Conservation (phyloP, 2,113 vertebrate species). For the Narcine bancroftii region DNA sequence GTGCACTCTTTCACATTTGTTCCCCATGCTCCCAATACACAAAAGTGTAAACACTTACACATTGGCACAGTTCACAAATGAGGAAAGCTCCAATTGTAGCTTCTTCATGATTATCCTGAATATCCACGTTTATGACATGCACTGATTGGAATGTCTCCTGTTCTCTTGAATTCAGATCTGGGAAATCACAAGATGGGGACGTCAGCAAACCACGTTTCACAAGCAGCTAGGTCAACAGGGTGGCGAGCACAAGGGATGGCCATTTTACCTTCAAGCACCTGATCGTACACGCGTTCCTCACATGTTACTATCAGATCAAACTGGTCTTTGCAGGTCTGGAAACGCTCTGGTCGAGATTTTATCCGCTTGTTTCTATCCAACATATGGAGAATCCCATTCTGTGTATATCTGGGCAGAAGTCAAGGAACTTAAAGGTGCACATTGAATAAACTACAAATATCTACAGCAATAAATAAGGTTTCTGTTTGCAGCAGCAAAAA, state of each 20-base stretch:
- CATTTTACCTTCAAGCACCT: conserved; percentile 92
- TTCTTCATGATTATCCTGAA: conserved; percentile 97
- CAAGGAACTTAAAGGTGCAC: conserved; percentile 63
- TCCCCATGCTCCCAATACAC: conserved; percentile 18
- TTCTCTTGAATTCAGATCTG: conserved; percentile 80
- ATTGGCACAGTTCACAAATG: conserved; percentile 97
- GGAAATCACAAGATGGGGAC: conserved; percentile 13
- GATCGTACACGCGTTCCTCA: conserved; percentile 94
- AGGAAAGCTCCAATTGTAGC: conserved; percentile 94
- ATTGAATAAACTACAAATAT: not conserved
- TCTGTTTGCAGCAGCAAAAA: not conserved
- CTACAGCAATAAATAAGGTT: not conserved
- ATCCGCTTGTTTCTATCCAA: conserved; percentile 97
- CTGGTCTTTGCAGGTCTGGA: conserved; percentile 91
- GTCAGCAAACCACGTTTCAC: conserved; percentile 47
- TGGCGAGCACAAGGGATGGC: conserved; percentile 36
- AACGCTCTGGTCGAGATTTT: conserved; percentile 87
- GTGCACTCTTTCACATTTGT: not conserved
- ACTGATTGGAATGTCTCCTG: conserved; percentile 92
- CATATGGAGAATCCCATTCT: conserved; percentile 98
- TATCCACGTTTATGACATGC: conserved; percentile 96
- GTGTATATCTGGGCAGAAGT: conserved; percentile 82
- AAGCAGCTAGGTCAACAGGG: conserved; percentile 11
- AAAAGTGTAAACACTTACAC: conserved; percentile 69
- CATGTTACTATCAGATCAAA: conserved; percentile 97